Evolutionary conservation across 2,888 invertebrate species (phyloP).

Genomic region (Stenchaetothrips biformis): DNA sequence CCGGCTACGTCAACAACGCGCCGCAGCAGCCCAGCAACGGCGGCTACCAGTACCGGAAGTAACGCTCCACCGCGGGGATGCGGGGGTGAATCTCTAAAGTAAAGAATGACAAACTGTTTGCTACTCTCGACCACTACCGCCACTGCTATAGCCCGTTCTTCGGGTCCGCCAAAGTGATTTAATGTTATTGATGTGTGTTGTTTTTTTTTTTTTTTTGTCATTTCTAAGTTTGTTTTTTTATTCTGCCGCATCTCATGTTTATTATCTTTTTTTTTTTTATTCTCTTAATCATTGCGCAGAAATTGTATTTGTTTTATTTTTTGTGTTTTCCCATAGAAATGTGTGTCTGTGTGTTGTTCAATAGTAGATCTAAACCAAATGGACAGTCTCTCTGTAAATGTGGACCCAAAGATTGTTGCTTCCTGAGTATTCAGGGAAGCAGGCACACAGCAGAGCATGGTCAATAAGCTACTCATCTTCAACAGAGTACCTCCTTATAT

Average conservation of each 20-base stretch:
- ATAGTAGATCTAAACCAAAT: not conserved
- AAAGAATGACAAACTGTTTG: not conserved
- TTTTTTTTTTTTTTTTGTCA: not conserved
- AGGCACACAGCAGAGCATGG: too few relatives aligned
- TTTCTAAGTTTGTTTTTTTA: not conserved
- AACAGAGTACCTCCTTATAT: too few relatives aligned
- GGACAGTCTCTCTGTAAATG: not conserved
- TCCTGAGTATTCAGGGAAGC: too few relatives aligned
- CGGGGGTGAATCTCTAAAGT: not conserved
- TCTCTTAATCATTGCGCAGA: not conserved
- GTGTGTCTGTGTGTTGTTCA: not conserved
- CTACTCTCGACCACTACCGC: not conserved
- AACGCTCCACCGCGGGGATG: not conserved
- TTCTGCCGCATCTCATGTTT: conserved; percentile 6
- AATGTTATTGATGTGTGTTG: conserved; percentile 7
- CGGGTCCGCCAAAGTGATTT: conserved; percentile 11
- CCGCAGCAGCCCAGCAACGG: conserved; percentile 10
- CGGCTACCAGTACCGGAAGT: conserved; percentile 13
- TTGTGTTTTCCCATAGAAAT: not conserved
- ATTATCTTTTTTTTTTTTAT: not conserved
- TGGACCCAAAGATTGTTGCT: too few relatives aligned
- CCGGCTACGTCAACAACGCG: conserved; percentile 28
- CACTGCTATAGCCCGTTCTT: not conserved
- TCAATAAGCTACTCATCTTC: not conserved
- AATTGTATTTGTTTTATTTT: not conserved